A percentile compares a stretch with the other conserved stretches of the same genome.
Evolutionary conservation across 2,113 vertebrate genomes (phyloP).

Genomic region (Petrocephalus zakoni): DNA sequence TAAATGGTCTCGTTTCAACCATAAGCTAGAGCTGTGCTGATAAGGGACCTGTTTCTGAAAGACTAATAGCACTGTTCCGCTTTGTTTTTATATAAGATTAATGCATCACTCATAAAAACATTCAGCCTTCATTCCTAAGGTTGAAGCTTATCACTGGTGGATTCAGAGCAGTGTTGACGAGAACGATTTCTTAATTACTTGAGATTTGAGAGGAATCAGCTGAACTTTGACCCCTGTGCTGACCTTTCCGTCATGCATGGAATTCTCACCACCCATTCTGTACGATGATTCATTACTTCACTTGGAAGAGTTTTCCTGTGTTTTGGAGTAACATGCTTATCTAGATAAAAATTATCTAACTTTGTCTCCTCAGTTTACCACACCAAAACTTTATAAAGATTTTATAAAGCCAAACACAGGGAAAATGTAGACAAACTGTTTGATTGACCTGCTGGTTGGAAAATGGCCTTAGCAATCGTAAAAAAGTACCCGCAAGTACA

Average conservation of each 20-base stretch:
- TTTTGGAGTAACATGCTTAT: not conserved
- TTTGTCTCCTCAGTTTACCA: not conserved
- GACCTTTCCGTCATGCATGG: not conserved
- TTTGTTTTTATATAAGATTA: not conserved
- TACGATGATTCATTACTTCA: not conserved
- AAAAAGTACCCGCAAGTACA: no score
- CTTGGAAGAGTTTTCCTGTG: not conserved
- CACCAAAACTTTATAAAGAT: not conserved
- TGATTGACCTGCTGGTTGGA: not conserved
- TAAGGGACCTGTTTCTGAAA: not conserved
- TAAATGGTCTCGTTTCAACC: not conserved
- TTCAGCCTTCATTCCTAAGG: not conserved
- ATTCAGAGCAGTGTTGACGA: not conserved
- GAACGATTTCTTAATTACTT: not conserved
- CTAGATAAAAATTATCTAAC: not conserved
- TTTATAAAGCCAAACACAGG: not conserved
- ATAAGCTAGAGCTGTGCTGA: not conserved
- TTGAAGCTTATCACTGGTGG: not conserved
- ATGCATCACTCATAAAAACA: not conserved
- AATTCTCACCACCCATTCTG: not conserved
- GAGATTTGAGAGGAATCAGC: not conserved
- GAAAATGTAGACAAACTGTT: not conserved
- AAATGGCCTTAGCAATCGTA: not conserved
- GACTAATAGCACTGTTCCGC: not conserved
- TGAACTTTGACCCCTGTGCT: not conserved